Evolutionary conservation across 2,113 vertebrate species (phyloP), one percentile per base, ranked within the genome.

Genomic region (Phalacrocorax pelagicus): DNA sequence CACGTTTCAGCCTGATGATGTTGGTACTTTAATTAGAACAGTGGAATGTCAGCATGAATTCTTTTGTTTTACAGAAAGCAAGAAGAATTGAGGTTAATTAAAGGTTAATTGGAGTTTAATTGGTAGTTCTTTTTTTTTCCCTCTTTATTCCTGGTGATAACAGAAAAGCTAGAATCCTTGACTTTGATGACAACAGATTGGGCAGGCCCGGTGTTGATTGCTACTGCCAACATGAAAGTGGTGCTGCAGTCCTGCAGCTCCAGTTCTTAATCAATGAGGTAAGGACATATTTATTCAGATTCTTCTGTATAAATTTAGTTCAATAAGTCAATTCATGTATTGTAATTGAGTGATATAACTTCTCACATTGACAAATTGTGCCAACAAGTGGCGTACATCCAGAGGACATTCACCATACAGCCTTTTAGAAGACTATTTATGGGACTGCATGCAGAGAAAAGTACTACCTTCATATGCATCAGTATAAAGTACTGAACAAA

Each of bases 191-290:
- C 97, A 94, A 97, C 98, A 99, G 99, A 98, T 97, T 99, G 95
- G 99, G 99, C 89, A 98, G 99, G 82, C 99, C 99, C 44, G 99
- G 99, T 34, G 99, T 99, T 96, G 99, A 99, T 97, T 99, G 99
- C 96, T 98, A 98, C 93, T 99, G 99, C 97, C 99, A 99, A 73
- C 99, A 99, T 92, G 99, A 99, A 95, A 99, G 99, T n/a, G 99
- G 98, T 93, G 99, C 99, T 38, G 99, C 99, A 70, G 99, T 99
- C 65, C 98, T 99, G 69, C 99, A 99, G 89, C 99, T 99, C 69
- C 99, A 99, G 97, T 99, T 99, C 97, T 98, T 99, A 96, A 99
- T 99, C 97, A 99, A 99, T 91, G 99, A 99, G 99, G 99, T 99
- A 98, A 99, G 98, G 5, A 38, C 57, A 61, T 89, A 75, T 57